These are phyloP conservation scores for Siniperca knerii DNA, from an alignment of 2,113 vertebrate species.

Conservation along the genomic window DNA sequence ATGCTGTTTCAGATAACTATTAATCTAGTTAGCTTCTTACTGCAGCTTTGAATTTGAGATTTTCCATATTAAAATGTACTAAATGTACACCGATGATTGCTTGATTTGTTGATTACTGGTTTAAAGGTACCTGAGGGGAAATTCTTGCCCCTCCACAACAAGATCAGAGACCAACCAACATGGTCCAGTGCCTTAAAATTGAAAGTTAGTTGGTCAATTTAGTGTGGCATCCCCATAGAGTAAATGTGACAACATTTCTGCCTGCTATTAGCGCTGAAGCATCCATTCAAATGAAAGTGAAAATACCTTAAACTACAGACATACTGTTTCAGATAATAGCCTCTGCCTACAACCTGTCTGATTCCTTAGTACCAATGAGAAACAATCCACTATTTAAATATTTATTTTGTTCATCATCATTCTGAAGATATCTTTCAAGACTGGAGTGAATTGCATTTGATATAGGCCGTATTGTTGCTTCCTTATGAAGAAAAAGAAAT, in stretches of 20 bases:
- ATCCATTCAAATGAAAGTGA: background rate
- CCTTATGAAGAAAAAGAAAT: slow-evolving; percentile 61
- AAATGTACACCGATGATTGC: no score
- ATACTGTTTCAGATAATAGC: background rate
- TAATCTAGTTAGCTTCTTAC: no score
- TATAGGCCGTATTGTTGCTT: background rate
- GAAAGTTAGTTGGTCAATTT: background rate
- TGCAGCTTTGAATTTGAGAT: no score
- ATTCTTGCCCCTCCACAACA: no score
- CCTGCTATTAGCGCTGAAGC: background rate
- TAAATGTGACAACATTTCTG: background rate
- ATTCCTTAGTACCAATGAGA: no score
- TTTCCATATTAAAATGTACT: no score
- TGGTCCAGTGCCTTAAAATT: slow-evolving; percentile 69
- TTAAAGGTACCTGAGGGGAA: no score
- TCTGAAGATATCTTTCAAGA: no score
- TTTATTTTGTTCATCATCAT: background rate
- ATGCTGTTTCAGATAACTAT: no score
- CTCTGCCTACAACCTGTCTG: no score
- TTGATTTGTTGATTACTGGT: no score
- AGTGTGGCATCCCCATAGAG: background rate
- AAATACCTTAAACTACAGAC: background rate
- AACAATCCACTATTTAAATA: background rate
- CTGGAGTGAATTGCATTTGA: background rate
- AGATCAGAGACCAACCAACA: no score